Conservation (phyloP, 1,140 invertebrate species). For the Apis dorsata region DNA sequence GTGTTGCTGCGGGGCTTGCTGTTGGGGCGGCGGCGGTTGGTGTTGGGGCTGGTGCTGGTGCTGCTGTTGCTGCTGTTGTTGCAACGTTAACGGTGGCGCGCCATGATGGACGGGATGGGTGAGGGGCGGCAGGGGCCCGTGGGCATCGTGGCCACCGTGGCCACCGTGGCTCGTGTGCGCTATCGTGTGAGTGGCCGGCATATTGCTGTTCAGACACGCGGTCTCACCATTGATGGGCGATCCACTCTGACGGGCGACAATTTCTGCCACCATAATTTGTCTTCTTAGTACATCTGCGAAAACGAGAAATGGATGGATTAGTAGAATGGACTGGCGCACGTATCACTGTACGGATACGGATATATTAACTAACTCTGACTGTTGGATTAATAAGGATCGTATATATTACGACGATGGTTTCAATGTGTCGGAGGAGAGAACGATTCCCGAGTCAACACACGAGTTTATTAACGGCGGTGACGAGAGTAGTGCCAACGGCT, state of each 20-base stretch:
- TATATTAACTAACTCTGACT: too few species aligned
- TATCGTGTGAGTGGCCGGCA: constrained; percentile 81
- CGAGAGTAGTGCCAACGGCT: constrained; percentile 5
- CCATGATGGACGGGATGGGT: constrained; percentile 74
- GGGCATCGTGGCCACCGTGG: constrained; percentile 71
- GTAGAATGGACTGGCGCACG: too few species aligned
- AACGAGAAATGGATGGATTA: constrained; percentile 36
- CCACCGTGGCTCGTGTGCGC: constrained; percentile 73
- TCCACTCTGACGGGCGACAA: constrained; percentile 87
- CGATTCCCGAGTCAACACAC: constrained; percentile 20
- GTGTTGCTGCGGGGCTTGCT: constrained; percentile 65
- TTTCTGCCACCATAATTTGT: constrained; percentile 92
- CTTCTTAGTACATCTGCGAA: constrained; percentile 85
- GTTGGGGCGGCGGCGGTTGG: constrained; percentile 44
- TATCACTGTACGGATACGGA: too few species aligned
- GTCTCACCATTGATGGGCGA: constrained; percentile 85
- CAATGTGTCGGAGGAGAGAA: background rate
- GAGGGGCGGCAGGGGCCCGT: constrained; percentile 70
- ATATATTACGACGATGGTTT: background rate
- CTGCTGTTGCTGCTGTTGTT: constrained; percentile 60
- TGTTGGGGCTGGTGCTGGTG: constrained; percentile 63
- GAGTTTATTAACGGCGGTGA: constrained; percentile 51
- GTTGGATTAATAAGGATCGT: constrained; percentile 4
- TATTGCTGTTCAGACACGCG: constrained; percentile 81
- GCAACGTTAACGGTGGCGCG: constrained; percentile 75